Base-by-base conservation (phyloP, 2,113 vertebrate species). In the Plecotus auritus region DNA sequence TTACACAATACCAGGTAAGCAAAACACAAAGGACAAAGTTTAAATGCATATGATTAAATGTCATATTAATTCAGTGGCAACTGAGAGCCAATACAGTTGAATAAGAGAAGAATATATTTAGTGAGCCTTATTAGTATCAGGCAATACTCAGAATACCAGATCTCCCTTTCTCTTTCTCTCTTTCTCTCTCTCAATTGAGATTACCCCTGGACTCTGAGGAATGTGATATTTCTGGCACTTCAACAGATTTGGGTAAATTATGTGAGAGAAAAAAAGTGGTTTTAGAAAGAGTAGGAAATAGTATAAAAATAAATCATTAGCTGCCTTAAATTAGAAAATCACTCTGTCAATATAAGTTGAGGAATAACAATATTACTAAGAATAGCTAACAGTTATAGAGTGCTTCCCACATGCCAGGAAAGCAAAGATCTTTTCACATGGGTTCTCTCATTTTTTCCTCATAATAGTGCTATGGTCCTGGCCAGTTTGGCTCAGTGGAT, bases 251-350 rank as follows among this genome's bases (percentile, higher is more conserved):
- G 6, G 2, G 7, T 77, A 40, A 92, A 54, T 94, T 22, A n/a
- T 26, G 8, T 73, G 66, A 91, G 28, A 30, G 66, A 89, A 87
- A 59, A 67, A 59, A 69, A 2, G 12, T 20, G 7, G 13, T n/a
- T 77, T 95, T 18, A 86, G 5, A 47, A 59, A 90, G 37, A 69
- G 23, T 14, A 85, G 42, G 8, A 74, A 92, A 84, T 23, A 40
- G 1, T 28, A 64, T 83, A 72, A 85, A 93, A 90, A 93, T 54
- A 96, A 86, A 78, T 66, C 66, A 81, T 59, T 66, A 90, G 20
- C 7, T 85, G 35, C 45, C 42, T 67, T 73, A 73, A 90, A 85
- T 90, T 70, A 74, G 54, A 81, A 88, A 70, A 78, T 67, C 54
- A 45, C 12, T 90, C 35, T 22, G 28, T 88, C 49, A 89, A 47